Evolutionary conservation across 1,140 invertebrate genomes (phyloP).

Genomic region (Pseudachorutes palmiensis): DNA sequence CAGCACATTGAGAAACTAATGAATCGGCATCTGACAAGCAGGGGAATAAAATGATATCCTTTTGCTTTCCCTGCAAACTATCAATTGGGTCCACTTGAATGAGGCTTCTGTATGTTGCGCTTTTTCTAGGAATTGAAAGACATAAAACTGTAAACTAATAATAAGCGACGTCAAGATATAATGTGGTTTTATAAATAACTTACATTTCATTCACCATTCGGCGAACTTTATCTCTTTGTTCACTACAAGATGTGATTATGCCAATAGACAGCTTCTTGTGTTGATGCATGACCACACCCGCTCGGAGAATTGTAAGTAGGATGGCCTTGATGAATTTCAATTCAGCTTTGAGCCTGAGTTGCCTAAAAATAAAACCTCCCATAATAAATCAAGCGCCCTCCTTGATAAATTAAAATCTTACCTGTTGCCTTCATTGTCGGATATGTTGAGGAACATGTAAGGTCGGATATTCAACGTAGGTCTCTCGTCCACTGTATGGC

Average conservation of each 20-base stretch:
- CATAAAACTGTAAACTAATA: not conserved
- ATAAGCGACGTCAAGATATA: not conserved
- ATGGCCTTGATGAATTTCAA: too few species aligned
- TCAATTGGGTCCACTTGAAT: constrained; percentile 76
- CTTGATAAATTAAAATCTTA: not conserved
- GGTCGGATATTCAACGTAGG: not conserved
- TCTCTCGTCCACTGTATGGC: not conserved
- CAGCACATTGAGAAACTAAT: constrained; percentile 57
- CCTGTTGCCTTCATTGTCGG: not conserved
- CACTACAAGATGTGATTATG: too few species aligned
- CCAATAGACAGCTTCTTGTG: too few species aligned
- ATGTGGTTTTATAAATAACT: too few species aligned
- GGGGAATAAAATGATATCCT: constrained; percentile 79
- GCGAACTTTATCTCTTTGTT: too few species aligned
- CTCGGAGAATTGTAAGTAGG: too few species aligned
- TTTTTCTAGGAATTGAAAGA: not conserved
- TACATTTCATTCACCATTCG: too few species aligned
- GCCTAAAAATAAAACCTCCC: not conserved
- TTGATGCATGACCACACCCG: too few species aligned
- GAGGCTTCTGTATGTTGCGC: too few species aligned
- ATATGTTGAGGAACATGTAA: constrained; percentile 19
- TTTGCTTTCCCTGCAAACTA: constrained; percentile 83
- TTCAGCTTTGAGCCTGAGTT: too few species aligned
- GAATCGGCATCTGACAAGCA: constrained; percentile 66
- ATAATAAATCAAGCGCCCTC: too few species aligned